phyloP scores from a whole-genome alignment of 2,888 invertebrate species.

The Ophion ventricosus region DNA sequence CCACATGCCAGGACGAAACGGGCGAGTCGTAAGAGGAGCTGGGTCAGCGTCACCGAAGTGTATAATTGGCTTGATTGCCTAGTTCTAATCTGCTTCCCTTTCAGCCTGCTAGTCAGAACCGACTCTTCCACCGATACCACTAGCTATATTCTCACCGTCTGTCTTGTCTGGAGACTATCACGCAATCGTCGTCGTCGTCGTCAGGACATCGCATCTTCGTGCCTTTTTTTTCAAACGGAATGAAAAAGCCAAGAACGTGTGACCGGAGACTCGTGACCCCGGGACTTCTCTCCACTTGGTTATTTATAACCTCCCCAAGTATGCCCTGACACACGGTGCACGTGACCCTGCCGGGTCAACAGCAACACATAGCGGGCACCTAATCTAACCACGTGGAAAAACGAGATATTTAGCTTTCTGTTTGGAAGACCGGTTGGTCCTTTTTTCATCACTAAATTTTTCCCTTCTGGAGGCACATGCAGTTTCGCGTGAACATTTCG shows the following conservation, averaged over 20 bases:
- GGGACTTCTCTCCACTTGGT: constrained; percentile 67
- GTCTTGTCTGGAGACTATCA: constrained; percentile 27
- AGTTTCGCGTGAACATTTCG: constrained; percentile 11
- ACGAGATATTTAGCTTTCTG: constrained; percentile 51
- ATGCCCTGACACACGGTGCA: constrained; percentile 37
- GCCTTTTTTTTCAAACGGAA: constrained; percentile 67
- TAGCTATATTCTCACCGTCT: constrained; percentile 40
- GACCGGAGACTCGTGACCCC: constrained; percentile 65
- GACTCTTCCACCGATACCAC: constrained; percentile 55
- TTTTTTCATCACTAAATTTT: constrained; percentile 34
- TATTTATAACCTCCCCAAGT: constrained; percentile 72
- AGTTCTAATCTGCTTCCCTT: constrained; percentile 81
- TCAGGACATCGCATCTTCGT: constrained; percentile 60
- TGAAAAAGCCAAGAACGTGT: constrained; percentile 71
- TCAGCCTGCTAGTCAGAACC: constrained; percentile 74
- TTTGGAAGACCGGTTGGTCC: constrained; percentile 36
- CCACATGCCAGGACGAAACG: constrained; percentile 62
- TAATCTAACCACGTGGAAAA: constrained; percentile 66
- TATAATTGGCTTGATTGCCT: constrained; percentile 83
- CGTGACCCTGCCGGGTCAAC: constrained; percentile 54
- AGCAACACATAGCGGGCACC: constrained; percentile 55
- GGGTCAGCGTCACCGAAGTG: constrained; percentile 82
- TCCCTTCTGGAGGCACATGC: constrained; percentile 35
- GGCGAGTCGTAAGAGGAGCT: constrained; percentile 76
- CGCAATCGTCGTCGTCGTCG: constrained; percentile 39